These are phyloP conservation scores for Quadroppia sp. DNA, from an alignment of 2,888 invertebrate species.

Conservation along the genomic window DNA sequence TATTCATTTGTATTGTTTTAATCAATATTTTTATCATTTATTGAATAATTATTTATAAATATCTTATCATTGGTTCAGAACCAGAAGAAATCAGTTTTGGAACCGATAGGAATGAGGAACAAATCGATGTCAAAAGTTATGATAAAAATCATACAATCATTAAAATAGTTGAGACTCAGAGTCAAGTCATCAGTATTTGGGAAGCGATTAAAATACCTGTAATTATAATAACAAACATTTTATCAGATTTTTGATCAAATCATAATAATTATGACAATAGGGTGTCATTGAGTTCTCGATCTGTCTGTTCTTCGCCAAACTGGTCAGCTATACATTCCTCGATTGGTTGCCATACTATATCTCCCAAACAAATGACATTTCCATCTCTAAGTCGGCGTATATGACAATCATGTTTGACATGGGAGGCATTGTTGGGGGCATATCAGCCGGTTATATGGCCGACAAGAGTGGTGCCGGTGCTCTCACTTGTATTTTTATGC, in stretches of 20 bases:
- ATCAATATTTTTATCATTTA: background rate
- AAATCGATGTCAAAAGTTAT: conserved; percentile 49
- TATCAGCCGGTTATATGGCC: conserved; percentile 76
- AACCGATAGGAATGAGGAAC: conserved; percentile 46
- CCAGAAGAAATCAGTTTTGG: conserved; percentile 41
- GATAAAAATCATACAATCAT: conserved; percentile 20
- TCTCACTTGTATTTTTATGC: conserved; percentile 73
- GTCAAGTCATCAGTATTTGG: conserved; percentile 28
- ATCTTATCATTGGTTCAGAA: conserved; percentile 34
- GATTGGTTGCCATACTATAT: conserved; percentile 94
- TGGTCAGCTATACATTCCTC: conserved; percentile 93
- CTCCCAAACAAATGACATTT: conserved; percentile 68
- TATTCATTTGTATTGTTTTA: background rate
- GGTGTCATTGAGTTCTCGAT: conserved; percentile 89
- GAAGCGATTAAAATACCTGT: conserved; percentile 35
- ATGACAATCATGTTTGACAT: conserved; percentile 57
- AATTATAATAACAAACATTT: conserved; percentile 16
- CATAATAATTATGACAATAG: conserved; percentile 50
- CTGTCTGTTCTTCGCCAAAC: conserved; percentile 89
- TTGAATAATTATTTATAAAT: background rate
- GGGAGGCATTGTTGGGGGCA: conserved; percentile 83
- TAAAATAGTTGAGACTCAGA: conserved; percentile 2
- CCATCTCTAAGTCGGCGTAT: conserved; percentile 55
- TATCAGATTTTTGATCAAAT: background rate
- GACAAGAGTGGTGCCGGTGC: conserved; percentile 77